Evolutionary conservation across 2,113 vertebrate genomes (phyloP).

Genomic region (Nicator chloris): DNA sequence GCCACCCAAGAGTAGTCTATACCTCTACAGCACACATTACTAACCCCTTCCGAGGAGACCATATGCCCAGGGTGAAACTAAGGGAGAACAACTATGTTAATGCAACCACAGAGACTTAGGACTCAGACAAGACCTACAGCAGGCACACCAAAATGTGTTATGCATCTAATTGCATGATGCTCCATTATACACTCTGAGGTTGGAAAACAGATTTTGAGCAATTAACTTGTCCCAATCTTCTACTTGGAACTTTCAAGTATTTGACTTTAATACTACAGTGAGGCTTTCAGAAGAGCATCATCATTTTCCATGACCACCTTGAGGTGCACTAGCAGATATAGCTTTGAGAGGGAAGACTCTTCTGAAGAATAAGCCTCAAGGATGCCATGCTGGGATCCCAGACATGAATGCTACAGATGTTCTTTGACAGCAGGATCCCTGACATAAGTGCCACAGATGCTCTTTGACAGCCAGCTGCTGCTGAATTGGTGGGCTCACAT

Average conservation of each 20-base stretch:
- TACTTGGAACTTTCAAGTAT: background rate
- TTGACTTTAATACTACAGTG: background rate
- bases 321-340: background rate
- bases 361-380: background rate
- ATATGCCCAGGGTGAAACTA: background rate
- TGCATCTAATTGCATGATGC: background rate
- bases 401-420: background rate
- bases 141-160: background rate
- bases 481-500: background rate
- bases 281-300: background rate
- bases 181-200: fast-evolving
- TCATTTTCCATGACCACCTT: too few species aligned
- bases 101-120: background rate
- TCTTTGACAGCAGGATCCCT: background rate
- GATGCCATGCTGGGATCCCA: background rate
- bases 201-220: background rate
- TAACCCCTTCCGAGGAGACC: background rate
- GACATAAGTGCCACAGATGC: fast-evolving
- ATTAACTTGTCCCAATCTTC: background rate
- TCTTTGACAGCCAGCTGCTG: background rate
- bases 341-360: background rate
- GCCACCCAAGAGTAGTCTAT: background rate
- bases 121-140: background rate
- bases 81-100: background rate
- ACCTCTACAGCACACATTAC: background rate